A percentile compares a stretch with the other conserved stretches of the same genome.
These are phyloP conservation scores for Rhingia campestris DNA, from an alignment of 2,888 invertebrate species.

Conservation along the genomic window DNA sequence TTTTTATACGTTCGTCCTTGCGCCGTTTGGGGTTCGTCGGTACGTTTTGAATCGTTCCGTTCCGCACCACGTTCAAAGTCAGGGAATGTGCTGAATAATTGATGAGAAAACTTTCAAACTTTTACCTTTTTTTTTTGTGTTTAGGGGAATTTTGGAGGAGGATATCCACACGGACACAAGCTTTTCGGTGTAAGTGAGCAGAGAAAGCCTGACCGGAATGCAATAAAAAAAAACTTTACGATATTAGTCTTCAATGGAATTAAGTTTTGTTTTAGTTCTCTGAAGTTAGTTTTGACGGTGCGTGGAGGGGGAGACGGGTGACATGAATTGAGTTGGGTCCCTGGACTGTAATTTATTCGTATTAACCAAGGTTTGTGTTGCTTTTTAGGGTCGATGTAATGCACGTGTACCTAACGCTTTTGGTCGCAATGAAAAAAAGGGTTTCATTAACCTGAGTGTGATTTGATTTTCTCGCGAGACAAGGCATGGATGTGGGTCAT, in stretches of 20 bases:
- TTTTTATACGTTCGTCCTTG: slow-evolving; percentile 21
- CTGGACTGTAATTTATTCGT: slow-evolving; percentile 53
- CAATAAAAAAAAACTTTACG: slow-evolving; percentile 62
- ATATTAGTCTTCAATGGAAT: slow-evolving; percentile 67
- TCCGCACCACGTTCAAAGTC: slow-evolving; percentile 12
- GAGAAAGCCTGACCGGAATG: slow-evolving; percentile 16
- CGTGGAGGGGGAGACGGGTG: neutral
- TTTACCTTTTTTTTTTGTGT: slow-evolving; percentile 49
- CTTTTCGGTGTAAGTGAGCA: neutral
- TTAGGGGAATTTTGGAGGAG: neutral
- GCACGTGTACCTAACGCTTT: neutral
- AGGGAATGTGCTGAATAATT: slow-evolving; percentile 70
- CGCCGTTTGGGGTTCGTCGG: neutral
- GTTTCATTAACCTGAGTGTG: too few species aligned
- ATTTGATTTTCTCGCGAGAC: too few species aligned
- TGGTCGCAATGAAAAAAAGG: too few species aligned
- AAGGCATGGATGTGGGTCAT: too few species aligned
- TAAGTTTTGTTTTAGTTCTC: slow-evolving; percentile 66
- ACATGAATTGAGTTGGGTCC: slow-evolving; percentile 35
- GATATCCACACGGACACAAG: slow-evolving; percentile 23
- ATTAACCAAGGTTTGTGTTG: slow-evolving; percentile 46
- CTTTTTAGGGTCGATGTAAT: slow-evolving; percentile 7
- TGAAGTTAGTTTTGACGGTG: neutral
- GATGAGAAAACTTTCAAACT: slow-evolving; percentile 72
- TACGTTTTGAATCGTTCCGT: neutral